Evolutionary conservation across 2,888 invertebrate species (phyloP).

Genomic region (Rhyacophila evoluta): DNA sequence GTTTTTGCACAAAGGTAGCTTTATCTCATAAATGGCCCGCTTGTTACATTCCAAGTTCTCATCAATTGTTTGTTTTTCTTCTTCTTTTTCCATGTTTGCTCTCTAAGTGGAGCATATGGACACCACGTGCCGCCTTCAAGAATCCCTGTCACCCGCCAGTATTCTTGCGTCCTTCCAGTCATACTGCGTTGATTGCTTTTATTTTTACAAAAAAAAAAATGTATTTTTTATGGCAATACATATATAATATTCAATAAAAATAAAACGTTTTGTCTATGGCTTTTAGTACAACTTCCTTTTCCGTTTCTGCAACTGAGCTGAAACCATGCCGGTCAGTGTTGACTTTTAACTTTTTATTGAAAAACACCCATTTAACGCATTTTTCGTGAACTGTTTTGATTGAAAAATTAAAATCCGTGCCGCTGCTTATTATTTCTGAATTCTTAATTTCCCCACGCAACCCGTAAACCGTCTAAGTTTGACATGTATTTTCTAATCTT

Average conservation of each 20-base stretch:
- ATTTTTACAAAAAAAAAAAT: too few relatives aligned
- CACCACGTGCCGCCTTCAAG: too few relatives aligned
- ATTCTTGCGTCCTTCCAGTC: too few relatives aligned
- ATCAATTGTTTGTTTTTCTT: too few relatives aligned
- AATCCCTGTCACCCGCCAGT: too few relatives aligned
- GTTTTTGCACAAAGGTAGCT: too few relatives aligned
- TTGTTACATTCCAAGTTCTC: too few relatives aligned
- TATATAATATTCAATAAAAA: neutral
- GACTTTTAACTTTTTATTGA: conserved; percentile 45
- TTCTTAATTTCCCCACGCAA: neutral
- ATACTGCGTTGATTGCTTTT: too few relatives aligned
- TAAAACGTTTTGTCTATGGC: conserved; percentile 17
- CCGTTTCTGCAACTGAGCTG: conserved; percentile 72
- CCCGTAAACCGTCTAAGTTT: neutral
- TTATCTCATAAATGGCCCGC: too few relatives aligned
- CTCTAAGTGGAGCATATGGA: too few relatives aligned
- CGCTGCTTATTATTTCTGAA: neutral
- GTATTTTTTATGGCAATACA: too few relatives aligned
- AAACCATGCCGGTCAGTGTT: conserved; percentile 72
- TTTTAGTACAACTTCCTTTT: conserved; percentile 64
- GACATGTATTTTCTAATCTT: conserved; percentile 20
- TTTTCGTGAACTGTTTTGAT: neutral
- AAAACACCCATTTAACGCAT: conserved; percentile 35
- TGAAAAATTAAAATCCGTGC: neutral
- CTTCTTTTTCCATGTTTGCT: too few relatives aligned